Conservation (phyloP, 2,797 vertebrate genomes). For the Ataeniobius toweri region DNA sequence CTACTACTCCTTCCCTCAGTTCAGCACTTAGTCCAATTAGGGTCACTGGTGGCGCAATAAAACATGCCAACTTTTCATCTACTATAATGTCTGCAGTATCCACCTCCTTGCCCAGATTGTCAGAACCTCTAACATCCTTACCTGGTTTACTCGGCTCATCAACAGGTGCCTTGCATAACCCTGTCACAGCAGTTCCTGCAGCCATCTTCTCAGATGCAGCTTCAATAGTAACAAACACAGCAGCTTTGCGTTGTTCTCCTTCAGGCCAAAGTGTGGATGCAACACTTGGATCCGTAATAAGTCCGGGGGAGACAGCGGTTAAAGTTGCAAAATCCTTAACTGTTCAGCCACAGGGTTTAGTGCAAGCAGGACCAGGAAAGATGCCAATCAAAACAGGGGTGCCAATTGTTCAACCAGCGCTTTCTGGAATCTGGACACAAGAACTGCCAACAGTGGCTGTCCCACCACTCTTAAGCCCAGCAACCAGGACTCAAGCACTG, state of each 20-base stretch:
- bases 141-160: slow-evolving; percentile 38
- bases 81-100: slow-evolving; percentile 33
- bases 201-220: slow-evolving; percentile 27
- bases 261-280: slow-evolving; percentile 50
- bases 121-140: slow-evolving; percentile 43
- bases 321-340: slow-evolving; percentile 43
- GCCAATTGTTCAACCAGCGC: slow-evolving; percentile 46
- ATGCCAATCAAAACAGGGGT: slow-evolving; percentile 48
- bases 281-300: slow-evolving; percentile 23
- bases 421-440: slow-evolving; percentile 58
- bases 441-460: slow-evolving; percentile 65
- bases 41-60: slow-evolving; percentile 30
- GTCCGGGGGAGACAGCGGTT: slow-evolving; percentile 44
- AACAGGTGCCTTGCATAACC: slow-evolving; percentile 18
- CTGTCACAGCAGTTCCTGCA: slow-evolving; percentile 27
- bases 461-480: slow-evolving; percentile 59
- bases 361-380: slow-evolving; percentile 47
- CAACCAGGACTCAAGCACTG: slow-evolving; percentile 71
- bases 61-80: slow-evolving; percentile 36
- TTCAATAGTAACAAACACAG: slow-evolving; percentile 28
- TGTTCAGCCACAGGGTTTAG: slow-evolving; percentile 42
- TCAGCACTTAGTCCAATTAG: slow-evolving; percentile 34
- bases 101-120: slow-evolving; percentile 33
- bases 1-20: slow-evolving; percentile 31
- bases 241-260: slow-evolving; percentile 41